Conservation (phyloP, 2,113 vertebrate genomes). For the Ginglymostoma cirratum region DNA sequence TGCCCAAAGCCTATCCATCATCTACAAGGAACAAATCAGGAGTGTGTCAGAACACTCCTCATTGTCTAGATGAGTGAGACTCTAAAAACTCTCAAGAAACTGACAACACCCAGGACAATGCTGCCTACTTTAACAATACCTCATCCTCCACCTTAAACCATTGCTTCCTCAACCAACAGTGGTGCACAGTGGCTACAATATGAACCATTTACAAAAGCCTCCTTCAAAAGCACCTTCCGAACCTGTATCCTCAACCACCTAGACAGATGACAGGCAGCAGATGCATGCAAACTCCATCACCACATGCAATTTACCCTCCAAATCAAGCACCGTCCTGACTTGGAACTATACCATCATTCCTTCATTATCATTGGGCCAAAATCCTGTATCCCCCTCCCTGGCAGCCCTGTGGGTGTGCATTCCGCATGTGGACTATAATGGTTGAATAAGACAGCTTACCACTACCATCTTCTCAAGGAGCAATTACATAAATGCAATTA, state of each 20-base stretch:
- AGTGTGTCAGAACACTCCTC: background rate
- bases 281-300: background rate
- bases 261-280: background rate
- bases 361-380: background rate
- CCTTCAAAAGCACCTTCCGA: background rate
- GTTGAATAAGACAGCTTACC: background rate
- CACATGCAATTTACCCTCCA: background rate
- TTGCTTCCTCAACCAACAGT: background rate
- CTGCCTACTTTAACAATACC: background rate
- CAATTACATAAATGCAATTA: background rate
- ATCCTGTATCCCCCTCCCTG: background rate
- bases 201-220: background rate
- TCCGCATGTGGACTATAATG: background rate
- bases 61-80: background rate
- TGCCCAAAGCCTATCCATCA: background rate
- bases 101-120: background rate
- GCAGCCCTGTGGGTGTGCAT: background rate
- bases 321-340: background rate
- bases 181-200: background rate
- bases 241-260: background rate
- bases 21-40: too few species aligned
- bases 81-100: background rate
- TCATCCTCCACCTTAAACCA: background rate
- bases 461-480: background rate
- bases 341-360: background rate